phyloP scores from a whole-genome alignment of 1,140 invertebrate species.

The Parapsyche elsis region DNA sequence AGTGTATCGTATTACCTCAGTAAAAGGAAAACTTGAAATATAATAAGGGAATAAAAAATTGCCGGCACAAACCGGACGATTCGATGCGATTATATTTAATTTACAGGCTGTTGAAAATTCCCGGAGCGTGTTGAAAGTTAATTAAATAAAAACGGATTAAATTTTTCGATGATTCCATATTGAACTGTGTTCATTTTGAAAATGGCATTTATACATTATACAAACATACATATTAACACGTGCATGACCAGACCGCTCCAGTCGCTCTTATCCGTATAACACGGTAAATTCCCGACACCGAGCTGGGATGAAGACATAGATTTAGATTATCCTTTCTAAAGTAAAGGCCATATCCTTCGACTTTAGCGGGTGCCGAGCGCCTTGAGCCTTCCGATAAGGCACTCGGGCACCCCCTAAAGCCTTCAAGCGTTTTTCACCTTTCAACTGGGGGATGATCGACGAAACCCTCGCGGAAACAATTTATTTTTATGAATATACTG shows the following conservation, averaged over 20 bases:
- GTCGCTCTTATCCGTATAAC: background rate
- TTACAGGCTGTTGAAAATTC: too few relatives aligned
- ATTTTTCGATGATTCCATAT: too few relatives aligned
- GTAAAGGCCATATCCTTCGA: background rate
- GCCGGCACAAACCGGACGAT: too few relatives aligned
- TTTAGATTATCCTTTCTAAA: conserved; percentile 29
- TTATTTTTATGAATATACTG: conserved; percentile 16
- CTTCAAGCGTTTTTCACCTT: conserved; percentile 10
- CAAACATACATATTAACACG: background rate
- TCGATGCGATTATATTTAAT: too few relatives aligned
- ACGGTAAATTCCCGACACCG: background rate
- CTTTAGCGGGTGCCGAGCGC: background rate
- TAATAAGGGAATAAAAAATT: too few relatives aligned
- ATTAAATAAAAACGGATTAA: too few relatives aligned
- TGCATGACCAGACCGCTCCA: background rate
- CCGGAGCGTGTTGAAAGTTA: too few relatives aligned
- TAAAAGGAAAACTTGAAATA: background rate
- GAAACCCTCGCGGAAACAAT: conserved; percentile 26
- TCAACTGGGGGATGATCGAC: conserved; percentile 12
- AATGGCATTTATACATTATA: conserved; percentile 9
- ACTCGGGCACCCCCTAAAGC: background rate
- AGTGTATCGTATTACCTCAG: background rate
- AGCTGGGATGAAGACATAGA: conserved; percentile 11
- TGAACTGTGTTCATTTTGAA: too few relatives aligned
- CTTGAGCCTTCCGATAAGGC: background rate